These are phyloP conservation scores for Passer domesticus DNA, from an alignment of 2,113 vertebrate genomes.

Conservation along the genomic window DNA sequence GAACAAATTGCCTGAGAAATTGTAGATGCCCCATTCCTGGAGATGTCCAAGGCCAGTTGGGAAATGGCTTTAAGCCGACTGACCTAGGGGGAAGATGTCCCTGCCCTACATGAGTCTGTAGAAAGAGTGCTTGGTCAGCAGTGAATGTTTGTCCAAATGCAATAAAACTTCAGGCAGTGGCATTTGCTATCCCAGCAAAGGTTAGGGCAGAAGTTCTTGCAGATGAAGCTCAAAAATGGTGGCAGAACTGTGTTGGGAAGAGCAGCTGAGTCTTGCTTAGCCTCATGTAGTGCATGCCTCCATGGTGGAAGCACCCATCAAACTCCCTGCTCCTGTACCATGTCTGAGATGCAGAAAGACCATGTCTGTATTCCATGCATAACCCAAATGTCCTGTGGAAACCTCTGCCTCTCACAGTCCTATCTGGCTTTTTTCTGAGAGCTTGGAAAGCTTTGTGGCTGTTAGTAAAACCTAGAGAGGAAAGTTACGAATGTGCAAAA, in stretches of 20 bases:
- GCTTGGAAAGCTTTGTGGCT: not conserved
- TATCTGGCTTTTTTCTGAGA: not conserved
- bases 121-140: not conserved
- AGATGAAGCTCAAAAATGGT: not conserved
- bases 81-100: not conserved
- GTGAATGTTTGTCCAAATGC: not conserved
- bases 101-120: not conserved
- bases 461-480: not conserved
- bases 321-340: too few relatives aligned
- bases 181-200: not conserved
- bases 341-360: not conserved
- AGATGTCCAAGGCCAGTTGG: not conserved
- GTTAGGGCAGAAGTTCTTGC: not conserved
- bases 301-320: not conserved
- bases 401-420: not conserved
- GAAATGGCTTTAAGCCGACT: not conserved
- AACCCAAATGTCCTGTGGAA: not conserved
- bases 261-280: not conserved
- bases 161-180: not conserved
- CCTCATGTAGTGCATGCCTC: not conserved
- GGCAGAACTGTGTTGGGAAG: not conserved
- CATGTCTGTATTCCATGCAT: rapidly evolving
- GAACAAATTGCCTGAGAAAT: not conserved
- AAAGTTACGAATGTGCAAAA: not conserved
- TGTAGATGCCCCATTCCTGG: not conserved